These are phyloP conservation scores for Drymodes brunneopygia DNA, from an alignment of 2,113 vertebrate genomes.

Conservation along the genomic window DNA sequence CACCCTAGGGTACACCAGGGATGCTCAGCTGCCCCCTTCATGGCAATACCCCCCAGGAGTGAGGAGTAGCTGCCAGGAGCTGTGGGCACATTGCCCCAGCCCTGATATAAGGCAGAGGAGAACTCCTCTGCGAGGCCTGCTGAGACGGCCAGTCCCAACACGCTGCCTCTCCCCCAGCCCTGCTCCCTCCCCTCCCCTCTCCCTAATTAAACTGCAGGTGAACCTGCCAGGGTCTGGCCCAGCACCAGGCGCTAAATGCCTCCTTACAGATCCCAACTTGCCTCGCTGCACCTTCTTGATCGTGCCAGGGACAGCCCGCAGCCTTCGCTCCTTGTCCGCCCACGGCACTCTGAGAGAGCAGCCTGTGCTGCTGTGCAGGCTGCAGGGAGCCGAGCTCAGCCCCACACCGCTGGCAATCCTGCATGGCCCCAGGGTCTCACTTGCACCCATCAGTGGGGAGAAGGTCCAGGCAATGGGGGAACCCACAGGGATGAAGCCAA, in stretches of 20 bases:
- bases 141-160: slow-evolving; percentile 37
- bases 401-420: fast-evolving
- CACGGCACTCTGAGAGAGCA: fast-evolving
- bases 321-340: background rate
- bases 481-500: background rate
- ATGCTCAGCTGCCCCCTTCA: background rate
- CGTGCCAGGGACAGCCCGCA: slow-evolving; percentile 30
- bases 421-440: background rate
- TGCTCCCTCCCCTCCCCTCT: slow-evolving; percentile 34
- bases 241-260: slow-evolving; percentile 44
- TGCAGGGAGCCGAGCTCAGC: background rate
- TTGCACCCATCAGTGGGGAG: background rate
- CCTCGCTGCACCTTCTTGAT: slow-evolving; percentile 50
- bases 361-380: background rate
- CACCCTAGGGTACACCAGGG: background rate
- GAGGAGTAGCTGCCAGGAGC: background rate
- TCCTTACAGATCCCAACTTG: slow-evolving; percentile 73
- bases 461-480: background rate
- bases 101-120: background rate
- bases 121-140: background rate
- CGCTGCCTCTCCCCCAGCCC: slow-evolving; percentile 43
- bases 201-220: slow-evolving; percentile 74
- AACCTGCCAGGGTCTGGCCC: slow-evolving; percentile 73
- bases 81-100: background rate
- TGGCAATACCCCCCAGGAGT: background rate